phyloP scores from a whole-genome alignment of 2,888 invertebrate genomes.

The Yponomeuta cagnagella region DNA sequence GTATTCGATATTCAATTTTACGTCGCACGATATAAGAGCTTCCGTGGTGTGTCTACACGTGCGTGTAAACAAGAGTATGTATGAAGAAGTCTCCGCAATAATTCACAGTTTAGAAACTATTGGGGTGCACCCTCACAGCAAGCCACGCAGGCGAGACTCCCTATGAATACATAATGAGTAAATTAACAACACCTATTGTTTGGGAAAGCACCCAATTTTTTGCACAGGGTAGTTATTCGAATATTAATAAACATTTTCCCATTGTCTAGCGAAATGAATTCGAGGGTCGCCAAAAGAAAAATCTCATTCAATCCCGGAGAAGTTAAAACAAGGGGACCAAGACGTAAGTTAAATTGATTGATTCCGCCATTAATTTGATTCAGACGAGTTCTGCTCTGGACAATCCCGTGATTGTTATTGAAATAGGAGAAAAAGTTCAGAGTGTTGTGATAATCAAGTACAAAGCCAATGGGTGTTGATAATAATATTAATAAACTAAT shows the following conservation, averaged over 20 bases:
- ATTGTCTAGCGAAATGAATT: constrained; percentile 50
- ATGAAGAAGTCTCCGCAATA: constrained; percentile 9
- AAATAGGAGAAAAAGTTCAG: constrained; percentile 5
- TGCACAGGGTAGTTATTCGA: constrained; percentile 43
- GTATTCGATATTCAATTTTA: too few species aligned
- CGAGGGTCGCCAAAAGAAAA: constrained; percentile 40
- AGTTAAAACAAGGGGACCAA: constrained; percentile 34
- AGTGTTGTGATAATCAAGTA: neutral
- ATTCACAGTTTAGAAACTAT: constrained; percentile 12
- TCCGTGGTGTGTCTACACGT: too few species aligned
- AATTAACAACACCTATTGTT: constrained; percentile 75
- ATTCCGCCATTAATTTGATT: constrained; percentile 73
- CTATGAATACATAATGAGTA: constrained; percentile 71
- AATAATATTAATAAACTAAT: constrained; percentile 34
- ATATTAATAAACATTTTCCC: constrained; percentile 67
- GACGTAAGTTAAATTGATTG: constrained; percentile 60
- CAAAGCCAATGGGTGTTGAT: neutral
- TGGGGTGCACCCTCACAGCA: constrained; percentile 9
- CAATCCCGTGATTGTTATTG: constrained; percentile 54
- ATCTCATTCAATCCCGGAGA: constrained; percentile 31
- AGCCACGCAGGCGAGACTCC: constrained; percentile 32
- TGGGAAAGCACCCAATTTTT: constrained; percentile 52
- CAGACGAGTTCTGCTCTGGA: constrained; percentile 60
- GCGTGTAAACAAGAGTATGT: neutral
- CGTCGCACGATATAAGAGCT: too few species aligned